phyloP scores from a whole-genome alignment of 2,797 vertebrate genomes.

The Acrossocheilus fasciatus region DNA sequence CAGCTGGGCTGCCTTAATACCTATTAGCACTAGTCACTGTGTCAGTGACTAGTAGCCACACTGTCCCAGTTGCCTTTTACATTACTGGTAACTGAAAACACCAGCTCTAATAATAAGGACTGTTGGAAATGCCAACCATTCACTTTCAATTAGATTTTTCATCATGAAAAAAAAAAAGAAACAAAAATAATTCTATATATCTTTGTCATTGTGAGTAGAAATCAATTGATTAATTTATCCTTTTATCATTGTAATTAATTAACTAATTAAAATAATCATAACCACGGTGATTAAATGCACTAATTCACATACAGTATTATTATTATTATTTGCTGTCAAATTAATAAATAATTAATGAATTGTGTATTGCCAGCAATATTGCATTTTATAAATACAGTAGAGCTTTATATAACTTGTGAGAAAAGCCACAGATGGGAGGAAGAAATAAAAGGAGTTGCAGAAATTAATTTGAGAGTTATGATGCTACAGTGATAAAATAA shows the following conservation, averaged over 20 bases:
- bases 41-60: slow-evolving; percentile 20
- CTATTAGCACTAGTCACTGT: slow-evolving; percentile 49
- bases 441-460: not conserved
- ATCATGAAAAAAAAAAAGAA: not conserved
- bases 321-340: not conserved
- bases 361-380: not conserved
- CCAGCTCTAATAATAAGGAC: too few species aligned
- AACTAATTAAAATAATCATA: not conserved
- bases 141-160: not conserved
- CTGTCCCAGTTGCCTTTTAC: slow-evolving; percentile 31
- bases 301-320: not conserved
- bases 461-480: not conserved
- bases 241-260: too few species aligned
- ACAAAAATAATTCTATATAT: too few species aligned
- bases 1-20: slow-evolving; percentile 43
- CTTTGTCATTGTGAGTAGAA: too few species aligned
- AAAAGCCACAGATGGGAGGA: not conserved
- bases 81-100: not conserved
- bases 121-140: not conserved
- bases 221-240: too few species aligned
- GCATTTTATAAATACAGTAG: not conserved
- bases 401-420: slow-evolving; percentile 6
- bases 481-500: slow-evolving; percentile 5
- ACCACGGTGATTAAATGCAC: not conserved
- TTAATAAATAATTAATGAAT: slow-evolving; percentile 16